Evolutionary conservation across 2,797 vertebrate species (phyloP), one percentile per base, ranked within the genome.

Genomic region (Dendrocincla fuliginosa): DNA sequence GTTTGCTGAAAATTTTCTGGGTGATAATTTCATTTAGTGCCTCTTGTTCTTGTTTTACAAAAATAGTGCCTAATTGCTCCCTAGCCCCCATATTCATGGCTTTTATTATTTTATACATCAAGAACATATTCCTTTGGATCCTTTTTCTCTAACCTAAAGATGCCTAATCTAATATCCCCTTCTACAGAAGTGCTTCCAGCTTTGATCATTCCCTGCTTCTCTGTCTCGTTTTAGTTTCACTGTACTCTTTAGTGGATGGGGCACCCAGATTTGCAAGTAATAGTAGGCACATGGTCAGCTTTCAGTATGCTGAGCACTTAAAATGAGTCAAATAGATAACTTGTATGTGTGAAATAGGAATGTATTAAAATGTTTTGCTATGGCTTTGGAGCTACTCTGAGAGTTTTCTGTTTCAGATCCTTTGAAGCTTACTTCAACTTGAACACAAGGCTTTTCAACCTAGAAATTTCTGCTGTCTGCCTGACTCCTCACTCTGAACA

Each of bases 21-120:
- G 80, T 76, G 19, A 84, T 96, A 96, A 96, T 89, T 91, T 94
- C 16, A 92, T 96, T 95, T 91, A 77, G 27, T 39, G 27, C 27
- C 41, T 64, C 49, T 44, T 89, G 63, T 77, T 93, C 70, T 94
- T 79, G 17, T 87, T 94, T 89, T 60, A 87, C 27, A 95, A 89
- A 91, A 92, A 85, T 64, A 93, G 52, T 49, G 37, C 23, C 49
- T 94, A 93, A 95, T 93, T 93, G 60, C n/a, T 92, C 81, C 71
- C 60, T 67, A 52, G 22, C 15, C 52, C 89, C 50, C 16, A 69
- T 83, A 89, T 84, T 92, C 55, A 80, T 55, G n/a, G 8, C 1
- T 96, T 94, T 92, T 90, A 74, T 82, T 79, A 85, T 85, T 93
- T 87, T 79, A 64, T 84, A 39, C 25, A 63, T 76, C 25, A 79